Conservation (phyloP, 2,797 vertebrate species). For the Tokudaia tokunoshimensis region DNA sequence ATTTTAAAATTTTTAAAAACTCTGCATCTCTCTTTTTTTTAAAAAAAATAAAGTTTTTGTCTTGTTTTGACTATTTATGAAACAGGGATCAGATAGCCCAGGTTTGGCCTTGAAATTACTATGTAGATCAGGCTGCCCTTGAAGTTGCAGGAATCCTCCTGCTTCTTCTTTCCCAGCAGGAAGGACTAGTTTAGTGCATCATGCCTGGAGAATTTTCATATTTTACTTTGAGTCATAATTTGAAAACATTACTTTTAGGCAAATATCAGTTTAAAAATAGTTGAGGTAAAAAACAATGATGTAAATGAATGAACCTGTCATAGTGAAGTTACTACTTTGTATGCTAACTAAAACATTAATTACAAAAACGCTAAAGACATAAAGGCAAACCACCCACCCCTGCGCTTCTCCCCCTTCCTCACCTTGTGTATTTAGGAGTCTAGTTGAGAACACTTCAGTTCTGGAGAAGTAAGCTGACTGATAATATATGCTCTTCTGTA, state of each 20-base stretch:
- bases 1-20: conserved; percentile 29
- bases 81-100: neutral
- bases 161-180: too few species aligned
- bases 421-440: neutral
- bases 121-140: neutral
- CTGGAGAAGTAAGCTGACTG: neutral
- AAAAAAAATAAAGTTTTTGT: neutral
- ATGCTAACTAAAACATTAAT: neutral
- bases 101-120: neutral
- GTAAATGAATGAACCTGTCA: neutral
- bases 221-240: neutral
- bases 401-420: neutral
- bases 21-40: neutral
- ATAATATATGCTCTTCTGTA: neutral
- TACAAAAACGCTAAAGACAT: neutral
- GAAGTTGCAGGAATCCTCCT: neutral
- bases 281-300: neutral
- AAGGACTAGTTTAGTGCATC: neutral
- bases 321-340: neutral
- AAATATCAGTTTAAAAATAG: neutral
- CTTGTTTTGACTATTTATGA: neutral
- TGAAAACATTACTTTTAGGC: neutral
- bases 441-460: neutral
- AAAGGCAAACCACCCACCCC: neutral
- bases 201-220: neutral